phyloP scores from a whole-genome alignment of 2,888 invertebrate genomes.

The Aporophyla lueneburgensis region DNA sequence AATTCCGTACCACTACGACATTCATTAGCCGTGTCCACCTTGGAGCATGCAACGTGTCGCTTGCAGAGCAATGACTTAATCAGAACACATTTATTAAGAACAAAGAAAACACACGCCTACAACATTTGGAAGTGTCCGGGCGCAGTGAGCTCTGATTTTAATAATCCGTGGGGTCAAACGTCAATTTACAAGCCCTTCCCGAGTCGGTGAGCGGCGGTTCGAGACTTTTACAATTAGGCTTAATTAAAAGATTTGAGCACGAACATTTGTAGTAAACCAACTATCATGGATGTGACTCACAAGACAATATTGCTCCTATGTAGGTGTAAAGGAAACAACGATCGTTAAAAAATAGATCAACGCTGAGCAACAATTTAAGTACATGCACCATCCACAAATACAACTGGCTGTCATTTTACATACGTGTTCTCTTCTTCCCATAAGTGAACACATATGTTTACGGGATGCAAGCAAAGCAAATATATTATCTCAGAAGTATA shows the following conservation, averaged over 20 bases:
- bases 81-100: slow-evolving; percentile 33
- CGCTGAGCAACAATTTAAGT: slow-evolving; percentile 28
- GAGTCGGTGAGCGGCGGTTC: slow-evolving; percentile 63
- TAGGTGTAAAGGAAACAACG: slow-evolving; percentile 61
- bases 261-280: slow-evolving; percentile 67
- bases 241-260: slow-evolving; percentile 80
- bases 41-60: not conserved
- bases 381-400: slow-evolving; percentile 25
- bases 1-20: slow-evolving; percentile 4
- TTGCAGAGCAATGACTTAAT: slow-evolving; percentile 40
- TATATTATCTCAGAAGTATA: not conserved
- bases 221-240: slow-evolving; percentile 78
- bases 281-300: slow-evolving; percentile 68
- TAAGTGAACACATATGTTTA: too few species aligned
- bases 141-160: slow-evolving; percentile 76
- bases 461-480: slow-evolving; percentile 8
- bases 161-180: slow-evolving; percentile 83
- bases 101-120: slow-evolving; percentile 55
- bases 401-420: not conserved
- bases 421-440: not conserved
- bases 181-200: slow-evolving; percentile 78
- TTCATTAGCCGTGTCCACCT: slow-evolving; percentile 16
- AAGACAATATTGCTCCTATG: slow-evolving; percentile 59
- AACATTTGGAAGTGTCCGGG: slow-evolving; percentile 39
- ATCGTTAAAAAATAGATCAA: slow-evolving; percentile 57